These are phyloP conservation scores for Melanotaenia maccullochi DNA, from an alignment of 2,797 vertebrate genomes.

Conservation along the genomic window DNA sequence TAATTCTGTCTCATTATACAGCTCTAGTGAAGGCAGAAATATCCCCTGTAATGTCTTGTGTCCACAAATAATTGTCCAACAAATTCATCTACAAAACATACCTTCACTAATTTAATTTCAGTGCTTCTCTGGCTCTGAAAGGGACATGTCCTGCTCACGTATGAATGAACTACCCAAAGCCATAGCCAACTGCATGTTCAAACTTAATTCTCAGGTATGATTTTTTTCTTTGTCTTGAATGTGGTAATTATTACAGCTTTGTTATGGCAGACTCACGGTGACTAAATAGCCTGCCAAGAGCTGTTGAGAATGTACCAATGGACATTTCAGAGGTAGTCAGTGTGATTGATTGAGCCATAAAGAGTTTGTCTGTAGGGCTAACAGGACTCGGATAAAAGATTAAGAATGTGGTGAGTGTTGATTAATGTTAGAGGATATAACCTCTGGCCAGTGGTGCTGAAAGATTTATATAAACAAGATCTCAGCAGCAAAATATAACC, in stretches of 20 bases:
- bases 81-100: constrained; percentile 23
- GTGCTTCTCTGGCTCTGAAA: constrained; percentile 11
- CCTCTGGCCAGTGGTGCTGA: constrained; percentile 66
- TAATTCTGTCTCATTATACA: constrained; percentile 29
- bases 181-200: constrained; percentile 19
- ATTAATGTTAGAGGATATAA: constrained; percentile 72
- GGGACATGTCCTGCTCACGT: constrained; percentile 28
- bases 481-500: constrained; percentile 36
- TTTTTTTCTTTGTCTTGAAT: constrained; percentile 15
- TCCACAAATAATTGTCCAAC: constrained; percentile 44
- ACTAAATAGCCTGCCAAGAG: constrained; percentile 48
- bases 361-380: constrained; percentile 72
- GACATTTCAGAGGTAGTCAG: constrained; percentile 71
- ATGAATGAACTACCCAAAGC: constrained; percentile 24
- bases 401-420: constrained; percentile 74
- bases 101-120: constrained; percentile 39
- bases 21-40: constrained; percentile 24
- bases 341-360: constrained; percentile 79
- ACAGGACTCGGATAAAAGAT: constrained; percentile 74
- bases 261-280: constrained; percentile 31
- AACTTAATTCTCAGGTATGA: constrained; percentile 12
- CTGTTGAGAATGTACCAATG: constrained; percentile 50
- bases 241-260: constrained; percentile 46
- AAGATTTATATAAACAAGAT: constrained; percentile 66
- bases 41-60: constrained; percentile 39